Evolutionary conservation across 2,888 invertebrate genomes (phyloP), one percentile per base, ranked within the genome.

Genomic region (Parnassius mnemosyne): DNA sequence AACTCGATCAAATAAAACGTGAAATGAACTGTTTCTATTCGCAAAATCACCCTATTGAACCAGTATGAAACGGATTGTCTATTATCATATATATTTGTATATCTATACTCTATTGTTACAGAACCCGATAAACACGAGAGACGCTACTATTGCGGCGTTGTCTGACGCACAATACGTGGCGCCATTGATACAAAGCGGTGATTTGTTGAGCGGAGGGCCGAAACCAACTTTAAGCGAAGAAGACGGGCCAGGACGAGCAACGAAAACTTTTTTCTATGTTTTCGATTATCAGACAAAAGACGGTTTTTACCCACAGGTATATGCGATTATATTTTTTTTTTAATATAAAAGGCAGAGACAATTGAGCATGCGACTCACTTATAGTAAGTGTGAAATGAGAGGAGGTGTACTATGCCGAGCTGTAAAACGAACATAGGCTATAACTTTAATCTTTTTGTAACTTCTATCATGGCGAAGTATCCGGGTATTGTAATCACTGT

Each of bases 111-210:
- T 25, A 60, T 64, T 61, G 53, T 81, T 80, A 43, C 94, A 97
- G 86, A 97, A 97, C 84, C 97, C 97, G 54, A 95, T 96, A 72
- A 97, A 96, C 78, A 96, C 96, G 9, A 93, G 97, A 67, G 97
- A 97, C 79, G 96, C 97, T 11, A 96, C 97, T 3, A 95, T 99
- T 65, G 96, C 97, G 50, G 97, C 99, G 9, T 87, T 99, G 51
- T 97, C 98, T 67, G 98, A 98, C 83, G 98, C 98, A 1, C 97
- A 97, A 80, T 98, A 97, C 79, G 97, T 98, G 46, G 98, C 98
- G 0, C 98, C 98, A 0, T 83, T 97, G 50, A 95, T 98, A 16
- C 95, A 96, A 81, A 95, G 96, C 9, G 97, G 96, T 0, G 97
- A 97, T 78, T 90, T 96, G 60, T 92, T 96, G 70, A 95, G 95